Evolutionary conservation across 2,888 invertebrate genomes (phyloP).

Genomic region (Nomada lathburiana): DNA sequence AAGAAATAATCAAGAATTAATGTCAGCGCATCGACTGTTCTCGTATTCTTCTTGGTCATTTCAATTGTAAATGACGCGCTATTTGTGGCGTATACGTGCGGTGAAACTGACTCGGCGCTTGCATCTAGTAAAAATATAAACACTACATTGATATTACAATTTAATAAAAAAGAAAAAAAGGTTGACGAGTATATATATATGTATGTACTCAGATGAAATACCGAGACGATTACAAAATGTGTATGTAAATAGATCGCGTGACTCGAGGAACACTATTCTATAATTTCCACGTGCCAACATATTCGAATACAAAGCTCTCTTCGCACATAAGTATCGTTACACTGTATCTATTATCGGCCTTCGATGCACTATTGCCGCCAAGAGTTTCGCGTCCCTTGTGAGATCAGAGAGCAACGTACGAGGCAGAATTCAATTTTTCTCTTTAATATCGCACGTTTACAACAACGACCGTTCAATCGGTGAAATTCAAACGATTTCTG

Average conservation of each 20-base stretch:
- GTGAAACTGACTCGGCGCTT: neutral
- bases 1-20: neutral
- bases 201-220: neutral
- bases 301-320: neutral
- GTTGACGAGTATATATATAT: neutral
- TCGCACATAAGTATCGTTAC: neutral
- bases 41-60: neutral
- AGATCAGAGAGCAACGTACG: slow-evolving; percentile 2
- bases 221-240: neutral
- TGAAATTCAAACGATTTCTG: neutral
- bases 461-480: neutral
- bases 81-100: neutral
- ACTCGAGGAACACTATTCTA: neutral
- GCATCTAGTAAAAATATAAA: neutral
- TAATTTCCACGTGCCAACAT: neutral
- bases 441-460: neutral
- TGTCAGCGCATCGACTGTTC: neutral
- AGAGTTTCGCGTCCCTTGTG: neutral
- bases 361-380: neutral
- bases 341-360: slow-evolving; percentile 17
- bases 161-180: neutral
- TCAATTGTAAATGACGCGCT: slow-evolving; percentile 13
- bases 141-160: too few species aligned
- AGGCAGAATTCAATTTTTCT: neutral
- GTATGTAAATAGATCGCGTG: neutral